phyloP scores from a whole-genome alignment of 2,888 invertebrate species.

The Eremobia ochroleuca region DNA sequence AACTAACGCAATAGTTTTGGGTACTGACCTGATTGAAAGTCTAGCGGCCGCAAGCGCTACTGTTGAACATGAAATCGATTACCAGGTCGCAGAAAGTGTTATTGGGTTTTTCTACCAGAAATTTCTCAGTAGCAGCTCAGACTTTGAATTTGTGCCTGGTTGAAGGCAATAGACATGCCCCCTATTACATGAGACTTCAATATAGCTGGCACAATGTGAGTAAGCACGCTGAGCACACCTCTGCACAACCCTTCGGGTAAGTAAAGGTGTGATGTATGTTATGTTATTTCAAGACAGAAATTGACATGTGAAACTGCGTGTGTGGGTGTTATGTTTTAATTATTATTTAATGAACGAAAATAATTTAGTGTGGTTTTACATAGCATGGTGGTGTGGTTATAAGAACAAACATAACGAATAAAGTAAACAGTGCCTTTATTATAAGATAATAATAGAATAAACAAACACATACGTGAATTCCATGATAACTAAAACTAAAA shows the following conservation, averaged over 20 bases:
- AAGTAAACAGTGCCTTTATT: constrained; percentile 51
- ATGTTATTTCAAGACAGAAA: not conserved
- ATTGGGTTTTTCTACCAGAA: not conserved
- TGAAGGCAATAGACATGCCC: too few relatives aligned
- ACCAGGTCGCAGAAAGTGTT: not conserved
- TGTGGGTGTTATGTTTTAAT: not conserved
- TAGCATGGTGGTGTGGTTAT: not conserved
- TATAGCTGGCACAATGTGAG: not conserved
- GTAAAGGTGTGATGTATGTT: too few relatives aligned
- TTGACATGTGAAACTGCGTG: too few relatives aligned
- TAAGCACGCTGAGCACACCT: too few relatives aligned
- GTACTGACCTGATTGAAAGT: not conserved
- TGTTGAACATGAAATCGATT: not conserved
- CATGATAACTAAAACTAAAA: not conserved
- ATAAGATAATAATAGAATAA: not conserved
- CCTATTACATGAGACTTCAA: too few relatives aligned
- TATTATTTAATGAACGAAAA: not conserved
- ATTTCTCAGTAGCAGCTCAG: not conserved
- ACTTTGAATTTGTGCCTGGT: not conserved
- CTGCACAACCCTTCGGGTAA: not conserved
- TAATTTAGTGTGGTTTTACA: not conserved
- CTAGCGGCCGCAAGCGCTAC: too few relatives aligned
- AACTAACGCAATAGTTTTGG: not conserved
- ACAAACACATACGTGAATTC: not conserved
- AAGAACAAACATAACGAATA: not conserved